phyloP scores from a whole-genome alignment of 2,113 vertebrate genomes.

The Meles meles region DNA sequence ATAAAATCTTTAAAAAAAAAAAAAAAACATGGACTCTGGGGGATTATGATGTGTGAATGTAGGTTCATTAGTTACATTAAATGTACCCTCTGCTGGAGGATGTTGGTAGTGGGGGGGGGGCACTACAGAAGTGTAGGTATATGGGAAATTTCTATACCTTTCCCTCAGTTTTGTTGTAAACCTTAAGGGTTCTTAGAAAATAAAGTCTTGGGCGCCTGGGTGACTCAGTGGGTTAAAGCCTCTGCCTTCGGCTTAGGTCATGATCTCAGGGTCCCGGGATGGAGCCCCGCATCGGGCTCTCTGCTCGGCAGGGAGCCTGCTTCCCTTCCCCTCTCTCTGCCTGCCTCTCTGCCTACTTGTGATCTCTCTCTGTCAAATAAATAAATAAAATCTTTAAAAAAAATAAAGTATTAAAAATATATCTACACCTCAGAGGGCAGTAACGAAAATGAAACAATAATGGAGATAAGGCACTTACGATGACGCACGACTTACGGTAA shows the following conservation, averaged over 20 bases:
- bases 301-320: too few relatives aligned
- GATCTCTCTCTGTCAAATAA: too few relatives aligned
- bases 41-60: background rate
- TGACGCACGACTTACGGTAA: background rate
- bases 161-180: background rate
- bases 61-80: background rate
- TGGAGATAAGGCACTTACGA: background rate
- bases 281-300: too few relatives aligned
- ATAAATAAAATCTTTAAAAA: background rate
- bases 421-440: background rate
- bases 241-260: too few relatives aligned
- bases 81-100: background rate
- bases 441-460: background rate
- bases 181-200: background rate
- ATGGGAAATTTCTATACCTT: background rate
- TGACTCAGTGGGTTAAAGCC: too few relatives aligned
- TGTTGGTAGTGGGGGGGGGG: background rate
- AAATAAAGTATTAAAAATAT: background rate
- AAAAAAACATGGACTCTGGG: background rate
- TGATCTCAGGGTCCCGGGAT: too few relatives aligned
- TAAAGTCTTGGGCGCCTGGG: too few relatives aligned
- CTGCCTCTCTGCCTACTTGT: too few relatives aligned
- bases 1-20: too few relatives aligned
- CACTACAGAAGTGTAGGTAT: too few relatives aligned
- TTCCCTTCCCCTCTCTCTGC: too few relatives aligned